Base-by-base conservation (phyloP, 1,140 invertebrate species). In the Drosophila arawakana region DNA sequence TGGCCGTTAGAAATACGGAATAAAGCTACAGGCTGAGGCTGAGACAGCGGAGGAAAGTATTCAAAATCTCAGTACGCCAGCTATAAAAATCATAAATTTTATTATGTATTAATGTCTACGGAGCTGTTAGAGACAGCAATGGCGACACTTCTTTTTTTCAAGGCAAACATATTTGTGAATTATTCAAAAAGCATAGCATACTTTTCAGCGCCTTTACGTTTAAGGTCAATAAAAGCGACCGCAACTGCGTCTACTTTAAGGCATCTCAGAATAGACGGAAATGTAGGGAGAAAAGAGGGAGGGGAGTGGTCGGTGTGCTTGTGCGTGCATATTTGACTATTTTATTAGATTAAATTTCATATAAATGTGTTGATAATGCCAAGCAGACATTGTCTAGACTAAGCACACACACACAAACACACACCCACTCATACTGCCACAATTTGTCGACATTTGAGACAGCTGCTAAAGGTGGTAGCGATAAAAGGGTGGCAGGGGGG, bases 21-120 rank as follows among this genome's bases (percentile, higher is more conserved):
- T 39, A 4, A 18, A 7, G 8, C 30, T 15, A 3, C 37, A 0
- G 2, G 8, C 7, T 15, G 9, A 3, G 21, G 3, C 61, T 7
- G 8, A 11, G 6, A 10, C 5, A 5, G 1, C 6, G 35, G 30
- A 10, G 18, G 34, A 11, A 41, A 7, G 30, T 39, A 44, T 55
- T 37, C 46, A 49, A 82, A 83, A 83, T 83, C 81, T 76, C 80
- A 70, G 79, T 47, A 54, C 46, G 63, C 41, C 49, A 76, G 81
- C 68, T 75, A 80, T 83, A 83, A 83, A 83, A 82, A 83, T 83
- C 81, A 83, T 83, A 83, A 79, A 83, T 83, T 83, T 83, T 79
- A 72, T 80, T 77, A 80, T 77, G 65, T 67, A 58, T 73, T 73
- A 73, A 73, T 68, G 62, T 73, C 63, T 55, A 15, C 13, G 44